Conservation (phyloP, 2,113 vertebrate species). For the Lamprotornis superbus region DNA sequence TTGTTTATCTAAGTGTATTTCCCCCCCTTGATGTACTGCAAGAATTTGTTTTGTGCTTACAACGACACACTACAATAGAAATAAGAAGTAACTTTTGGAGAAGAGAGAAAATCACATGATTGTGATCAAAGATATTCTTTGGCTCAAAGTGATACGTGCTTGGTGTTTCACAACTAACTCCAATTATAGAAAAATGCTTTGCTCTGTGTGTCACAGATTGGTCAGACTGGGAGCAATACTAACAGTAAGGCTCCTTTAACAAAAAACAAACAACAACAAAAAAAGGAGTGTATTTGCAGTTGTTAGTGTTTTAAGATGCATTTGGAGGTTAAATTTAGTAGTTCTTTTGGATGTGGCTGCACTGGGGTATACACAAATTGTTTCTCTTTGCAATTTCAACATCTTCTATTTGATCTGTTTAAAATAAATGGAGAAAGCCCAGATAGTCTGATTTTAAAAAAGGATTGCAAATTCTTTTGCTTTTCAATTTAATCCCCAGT, state of each 20-base stretch:
- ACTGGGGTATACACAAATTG: background rate
- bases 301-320: background rate
- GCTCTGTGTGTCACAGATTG: background rate
- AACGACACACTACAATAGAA: background rate
- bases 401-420: background rate
- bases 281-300: background rate
- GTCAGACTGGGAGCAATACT: background rate
- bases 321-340: background rate
- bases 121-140: constrained; percentile 7
- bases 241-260: background rate
- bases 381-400: background rate
- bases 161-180: background rate
- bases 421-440: background rate
- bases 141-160: background rate
- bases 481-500: background rate
- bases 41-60: background rate
- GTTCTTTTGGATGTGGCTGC: background rate
- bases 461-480: background rate
- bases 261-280: background rate
- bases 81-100: background rate
- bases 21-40: background rate
- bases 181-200: background rate
- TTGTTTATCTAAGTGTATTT: background rate
- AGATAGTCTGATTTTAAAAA: background rate
- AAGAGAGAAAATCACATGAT: background rate